A percentile compares a stretch with the other conserved stretches of the same genome.
Conservation (phyloP, 2,113 vertebrate genomes). For the Coreoperca whiteheadi region DNA sequence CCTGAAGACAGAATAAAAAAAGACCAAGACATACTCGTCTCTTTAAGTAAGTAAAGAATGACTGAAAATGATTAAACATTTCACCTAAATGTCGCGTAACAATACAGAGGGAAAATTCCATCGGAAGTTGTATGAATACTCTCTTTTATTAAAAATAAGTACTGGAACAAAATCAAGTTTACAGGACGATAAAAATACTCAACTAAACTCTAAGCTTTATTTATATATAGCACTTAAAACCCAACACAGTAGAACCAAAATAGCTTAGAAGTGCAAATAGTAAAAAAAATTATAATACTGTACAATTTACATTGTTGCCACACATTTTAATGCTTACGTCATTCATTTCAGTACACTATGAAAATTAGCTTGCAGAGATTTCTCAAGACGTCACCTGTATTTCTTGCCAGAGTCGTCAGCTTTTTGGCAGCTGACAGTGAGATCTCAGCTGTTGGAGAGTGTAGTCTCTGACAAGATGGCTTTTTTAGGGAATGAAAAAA, state of each 20-base stretch:
- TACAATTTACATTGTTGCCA: background rate
- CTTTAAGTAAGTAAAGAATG: background rate
- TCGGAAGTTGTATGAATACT: background rate
- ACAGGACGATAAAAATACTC: background rate
- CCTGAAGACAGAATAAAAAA: background rate
- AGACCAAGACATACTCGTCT: background rate
- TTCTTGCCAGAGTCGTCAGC: background rate
- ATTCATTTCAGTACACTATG: background rate
- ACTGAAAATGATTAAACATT: background rate
- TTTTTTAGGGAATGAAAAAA: background rate
- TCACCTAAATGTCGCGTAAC: background rate
- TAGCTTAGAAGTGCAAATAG: background rate
- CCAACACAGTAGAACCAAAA: background rate
- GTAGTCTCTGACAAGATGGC: slow-evolving; percentile 26
- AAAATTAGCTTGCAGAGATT: background rate
- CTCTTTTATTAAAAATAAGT: background rate
- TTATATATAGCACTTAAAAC: too few species aligned
- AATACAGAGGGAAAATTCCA: background rate
- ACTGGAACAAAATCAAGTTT: background rate
- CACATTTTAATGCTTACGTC: background rate
- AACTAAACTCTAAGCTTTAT: background rate
- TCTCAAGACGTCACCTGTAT: background rate
- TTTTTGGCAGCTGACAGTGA: slow-evolving; percentile 19
- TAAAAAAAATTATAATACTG: background rate
- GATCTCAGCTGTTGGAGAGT: slow-evolving; percentile 10